Percentiles rank a stretch among this genome's conserved stretches.
Conservation (phyloP, 2,113 vertebrate species). For the Calidris pygmaea region DNA sequence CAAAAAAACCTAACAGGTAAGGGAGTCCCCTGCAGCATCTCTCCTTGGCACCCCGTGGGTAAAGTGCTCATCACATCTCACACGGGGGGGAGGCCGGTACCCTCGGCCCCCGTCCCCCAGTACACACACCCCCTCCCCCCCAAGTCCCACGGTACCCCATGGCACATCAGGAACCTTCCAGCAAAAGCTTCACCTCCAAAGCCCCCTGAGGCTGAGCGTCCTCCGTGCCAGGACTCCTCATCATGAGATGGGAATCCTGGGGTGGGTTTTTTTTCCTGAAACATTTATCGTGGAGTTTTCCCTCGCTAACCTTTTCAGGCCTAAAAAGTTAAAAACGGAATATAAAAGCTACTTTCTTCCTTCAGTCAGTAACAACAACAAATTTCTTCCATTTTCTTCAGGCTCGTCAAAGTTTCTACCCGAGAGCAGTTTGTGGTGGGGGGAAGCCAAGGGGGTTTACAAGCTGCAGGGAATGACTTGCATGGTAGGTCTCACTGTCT, state of each 20-base stretch:
- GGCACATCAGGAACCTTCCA: background rate
- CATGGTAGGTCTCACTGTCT: constrained; percentile 51
- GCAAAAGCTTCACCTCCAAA: background rate
- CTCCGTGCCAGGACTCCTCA: background rate
- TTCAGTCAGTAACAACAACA: constrained; percentile 16
- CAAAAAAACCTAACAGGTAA: background rate
- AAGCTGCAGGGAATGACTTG: constrained; percentile 70
- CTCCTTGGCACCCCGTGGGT: background rate
- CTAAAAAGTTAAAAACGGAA: constrained; percentile 24
- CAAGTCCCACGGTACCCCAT: background rate
- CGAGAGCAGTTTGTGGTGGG: background rate
- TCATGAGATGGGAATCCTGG: background rate
- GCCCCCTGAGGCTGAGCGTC: background rate
- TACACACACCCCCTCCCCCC: no score
- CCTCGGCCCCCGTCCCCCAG: background rate
- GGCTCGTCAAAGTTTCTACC: background rate
- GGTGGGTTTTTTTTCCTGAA: no score
- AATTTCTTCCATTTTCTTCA: background rate
- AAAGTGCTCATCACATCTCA: background rate
- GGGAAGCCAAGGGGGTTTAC: constrained; percentile 1
- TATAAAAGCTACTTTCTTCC: background rate
- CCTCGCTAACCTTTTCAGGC: background rate
- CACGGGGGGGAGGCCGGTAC: rapidly evolving
- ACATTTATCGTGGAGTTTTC: background rate
- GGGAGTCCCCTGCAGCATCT: background rate